Evolutionary conservation across 1,140 invertebrate species (phyloP), one percentile per base, ranked within the genome.

Genomic region (Zaprionus lachaisei): DNA sequence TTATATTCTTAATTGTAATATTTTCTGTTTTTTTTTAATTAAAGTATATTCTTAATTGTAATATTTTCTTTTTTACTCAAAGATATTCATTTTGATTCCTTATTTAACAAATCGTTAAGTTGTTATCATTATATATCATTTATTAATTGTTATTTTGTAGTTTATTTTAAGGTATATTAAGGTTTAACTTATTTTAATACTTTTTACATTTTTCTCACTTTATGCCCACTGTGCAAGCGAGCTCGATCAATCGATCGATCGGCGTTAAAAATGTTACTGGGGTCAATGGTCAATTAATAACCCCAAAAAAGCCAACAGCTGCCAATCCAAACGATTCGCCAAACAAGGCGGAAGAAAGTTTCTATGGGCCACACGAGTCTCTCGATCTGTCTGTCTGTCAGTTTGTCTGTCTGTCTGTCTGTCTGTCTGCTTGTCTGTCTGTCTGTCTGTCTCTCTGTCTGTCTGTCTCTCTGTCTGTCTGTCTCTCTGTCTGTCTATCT

Each of bases 231-330:
- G 47, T 51, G 20, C 47, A 12, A 24, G 26, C n/a, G 31, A 11
- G 49, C 9, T 47, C 20, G 51, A 22, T 57, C 41, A 44, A 63
- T 72, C 74, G 61, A 69, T 78, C 58, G 72, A 26, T 66, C 34
- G 24, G 24, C 26, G 28, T 64, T 34, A 11, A 41, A 47, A 31
- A 17, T 56, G 31, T 65, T 47, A 28, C 15, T 17, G 68, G 68
- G 73, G 73, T 76, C 73, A 76, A 76, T 65, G 73, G 68, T 76
- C 73, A 76, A 77, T 62, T 73, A 77, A 77, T 77, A 73, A 63
- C 71, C 71, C 63, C 70, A 11, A 47, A 37, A 17, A 70, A 64
- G 22, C 15, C 34, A 20, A 64, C 38, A 22, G 49, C 37, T 26
- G 22, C 22, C 22, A 14, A 6, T 56, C 24, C 41, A 34, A 54